Evolutionary conservation across 1,140 invertebrate genomes (phyloP), one percentile per base, ranked within the genome.

Genomic region (Heliconius hewitsoni): DNA sequence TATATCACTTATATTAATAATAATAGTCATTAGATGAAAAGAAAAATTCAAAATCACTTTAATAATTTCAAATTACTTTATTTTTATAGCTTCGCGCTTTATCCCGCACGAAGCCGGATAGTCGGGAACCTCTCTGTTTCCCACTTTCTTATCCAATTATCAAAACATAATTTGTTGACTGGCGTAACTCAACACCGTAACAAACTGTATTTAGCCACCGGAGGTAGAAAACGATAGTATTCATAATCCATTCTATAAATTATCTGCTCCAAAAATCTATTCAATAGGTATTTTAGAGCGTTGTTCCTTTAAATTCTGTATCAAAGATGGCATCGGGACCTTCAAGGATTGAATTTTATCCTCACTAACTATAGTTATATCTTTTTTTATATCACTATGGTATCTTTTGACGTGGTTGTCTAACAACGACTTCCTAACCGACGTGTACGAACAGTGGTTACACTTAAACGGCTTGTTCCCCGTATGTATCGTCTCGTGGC

Each of bases 381-480:
- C 84, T 1, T 77, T 82, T 34, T 77, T 81, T 0, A 85, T 73
- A 27, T 87, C 82, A 72, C 80, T 86, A 66, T 91, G 90, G 18
- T 85, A 85, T 9, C 84, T 60, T 23, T 84, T 90, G 6, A 88
- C 57, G 74, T 92, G 90, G 8, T 85, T 86, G 19, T 85, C 83
- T 0, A 91, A 74, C 3, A 90, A 77, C 1, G 82, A 86, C 13
- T 83, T 85, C 16, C 90, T 81, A 1, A 91, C 84, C 11, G 89
- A 85, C 34, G 46, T 83, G 23, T 92, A 92, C 0, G 80, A 77
- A 73, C 90, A 92, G 0, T 80, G 72, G 0, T 77, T 19, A 73
- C 90, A 92, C 55, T 90, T 87, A 57, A 86, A 90, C 0, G 90
- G 90, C 39, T 91, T 92, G 9, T 85, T 81, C 0, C 89, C 89